Evolutionary conservation across 2,797 vertebrate genomes (phyloP), one percentile per base, ranked within the genome.

Genomic region (Paedocypris micromegethes): DNA sequence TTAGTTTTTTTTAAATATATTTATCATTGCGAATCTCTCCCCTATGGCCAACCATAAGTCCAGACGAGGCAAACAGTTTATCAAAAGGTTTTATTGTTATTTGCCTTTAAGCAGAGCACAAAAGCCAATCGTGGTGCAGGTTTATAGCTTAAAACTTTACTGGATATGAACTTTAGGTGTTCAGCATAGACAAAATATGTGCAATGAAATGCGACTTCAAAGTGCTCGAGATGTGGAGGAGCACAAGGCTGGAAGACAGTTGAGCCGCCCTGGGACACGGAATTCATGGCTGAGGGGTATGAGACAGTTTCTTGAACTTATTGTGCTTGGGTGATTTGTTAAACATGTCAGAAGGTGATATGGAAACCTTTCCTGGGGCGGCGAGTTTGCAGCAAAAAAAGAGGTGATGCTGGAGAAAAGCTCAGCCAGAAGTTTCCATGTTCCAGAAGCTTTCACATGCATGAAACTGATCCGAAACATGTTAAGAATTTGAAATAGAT

Each of bases 251-350:
- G n/a, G 57, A 39, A 75, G 70, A 76, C 70, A 72, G 73, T 9
- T 78, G 77, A 59, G 72, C 23, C 51, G 64, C 38, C 52, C 50
- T 54, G 57, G 59, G 47, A 58, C 23, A 46, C 57, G 55, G 43
- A 51, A 73, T 6, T 48, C 68, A 50, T 37, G 4, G 41, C 77
- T 74, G 6, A 46, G 55, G 78, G 79, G 59, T 71, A 76, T 80
- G 66, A 68, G 57, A 41, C 23, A 66, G 57, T 51, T 72, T 73
- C 56, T 49, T 80, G 76, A 84, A 85, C 74, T 62, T 58, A 45
- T 69, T 64, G 46, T 77, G 55, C 48, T 54, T 6, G 7, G 60
- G 75, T 81, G 76, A 78, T 83, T 82, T 73, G 77, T 82, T 69
- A 64, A 74, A 72, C 53, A 58, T 71, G 75, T 77, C 72, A 78